Conservation (phyloP, 2,113 vertebrate genomes). For the Platycercus adscitus region DNA sequence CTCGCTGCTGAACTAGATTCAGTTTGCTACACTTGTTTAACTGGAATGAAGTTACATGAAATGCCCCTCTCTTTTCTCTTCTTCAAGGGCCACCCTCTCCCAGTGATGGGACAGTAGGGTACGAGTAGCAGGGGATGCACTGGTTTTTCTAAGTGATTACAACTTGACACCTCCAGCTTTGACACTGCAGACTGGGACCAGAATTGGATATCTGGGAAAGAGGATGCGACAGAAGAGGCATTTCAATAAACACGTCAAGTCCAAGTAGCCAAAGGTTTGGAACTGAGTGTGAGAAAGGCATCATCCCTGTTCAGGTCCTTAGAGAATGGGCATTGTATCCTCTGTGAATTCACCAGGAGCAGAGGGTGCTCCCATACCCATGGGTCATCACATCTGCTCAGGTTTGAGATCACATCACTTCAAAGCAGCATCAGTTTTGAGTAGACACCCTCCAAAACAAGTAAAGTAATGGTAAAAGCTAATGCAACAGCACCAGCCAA, state of each 20-base stretch:
- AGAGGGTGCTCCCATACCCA: neutral
- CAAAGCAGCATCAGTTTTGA: neutral
- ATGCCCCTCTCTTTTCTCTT: neutral
- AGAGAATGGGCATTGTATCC: too few relatives aligned
- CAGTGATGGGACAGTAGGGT: neutral
- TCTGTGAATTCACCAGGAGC: rapidly evolving
- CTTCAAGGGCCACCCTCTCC: neutral
- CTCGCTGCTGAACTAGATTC: rapidly evolving
- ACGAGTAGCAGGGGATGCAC: neutral
- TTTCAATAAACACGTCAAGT: rapidly evolving
- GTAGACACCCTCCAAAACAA: neutral
- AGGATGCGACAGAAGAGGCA: rapidly evolving
- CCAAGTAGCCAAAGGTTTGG: neutral
- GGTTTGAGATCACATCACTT: neutral
- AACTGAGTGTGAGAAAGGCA: neutral
- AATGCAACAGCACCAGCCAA: neutral
- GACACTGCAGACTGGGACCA: neutral
- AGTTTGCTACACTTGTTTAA: neutral
- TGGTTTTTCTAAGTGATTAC: neutral
- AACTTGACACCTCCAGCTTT: neutral
- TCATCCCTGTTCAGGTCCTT: neutral
- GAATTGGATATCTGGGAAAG: too few relatives aligned
- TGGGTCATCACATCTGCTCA: neutral
- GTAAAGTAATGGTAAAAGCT: neutral
- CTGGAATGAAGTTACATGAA: neutral